phyloP scores from a whole-genome alignment of 1,140 invertebrate species.

The Sminthurides bifidus region DNA sequence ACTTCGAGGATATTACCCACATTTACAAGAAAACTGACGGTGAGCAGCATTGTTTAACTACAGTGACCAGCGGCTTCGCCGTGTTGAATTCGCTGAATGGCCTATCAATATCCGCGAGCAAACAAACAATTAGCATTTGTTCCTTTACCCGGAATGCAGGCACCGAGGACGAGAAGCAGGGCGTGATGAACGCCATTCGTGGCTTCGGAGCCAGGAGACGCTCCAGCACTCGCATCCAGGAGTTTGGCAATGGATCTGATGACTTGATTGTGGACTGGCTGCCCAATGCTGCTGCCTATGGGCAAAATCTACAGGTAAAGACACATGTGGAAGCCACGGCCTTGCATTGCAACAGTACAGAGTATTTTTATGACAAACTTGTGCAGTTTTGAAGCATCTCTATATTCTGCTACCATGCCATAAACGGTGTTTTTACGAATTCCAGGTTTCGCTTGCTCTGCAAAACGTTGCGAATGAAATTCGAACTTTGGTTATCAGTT shows the following conservation, averaged over 20 bases:
- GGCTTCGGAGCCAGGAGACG: slow-evolving; percentile 39
- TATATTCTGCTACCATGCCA: too few relatives aligned
- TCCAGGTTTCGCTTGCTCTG: slow-evolving; percentile 9
- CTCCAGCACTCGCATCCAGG: slow-evolving; percentile 41
- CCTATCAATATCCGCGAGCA: too few relatives aligned
- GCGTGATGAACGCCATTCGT: slow-evolving; percentile 41
- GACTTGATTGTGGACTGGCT: slow-evolving; percentile 30
- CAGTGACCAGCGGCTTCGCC: too few relatives aligned
- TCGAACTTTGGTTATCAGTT: slow-evolving; percentile 8
- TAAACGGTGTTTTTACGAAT: background rate
- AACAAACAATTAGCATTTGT: too few relatives aligned
- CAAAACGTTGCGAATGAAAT: slow-evolving; percentile 17
- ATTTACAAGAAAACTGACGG: slow-evolving; percentile 39
- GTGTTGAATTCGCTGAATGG: too few relatives aligned
- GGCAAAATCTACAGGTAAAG: slow-evolving; percentile 13
- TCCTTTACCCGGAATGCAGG: too few relatives aligned
- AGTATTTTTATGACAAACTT: background rate
- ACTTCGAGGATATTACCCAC: slow-evolving; percentile 39
- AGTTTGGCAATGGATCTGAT: slow-evolving; percentile 25
- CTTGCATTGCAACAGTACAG: background rate
- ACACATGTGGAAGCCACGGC: background rate
- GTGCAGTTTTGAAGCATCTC: too few relatives aligned
- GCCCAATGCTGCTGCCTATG: slow-evolving; percentile 4
- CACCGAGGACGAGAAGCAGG: slow-evolving; percentile 33
- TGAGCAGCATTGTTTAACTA: too few relatives aligned